Conservation (phyloP, 2,113 vertebrate species). For the Neofelis nebulosa region DNA sequence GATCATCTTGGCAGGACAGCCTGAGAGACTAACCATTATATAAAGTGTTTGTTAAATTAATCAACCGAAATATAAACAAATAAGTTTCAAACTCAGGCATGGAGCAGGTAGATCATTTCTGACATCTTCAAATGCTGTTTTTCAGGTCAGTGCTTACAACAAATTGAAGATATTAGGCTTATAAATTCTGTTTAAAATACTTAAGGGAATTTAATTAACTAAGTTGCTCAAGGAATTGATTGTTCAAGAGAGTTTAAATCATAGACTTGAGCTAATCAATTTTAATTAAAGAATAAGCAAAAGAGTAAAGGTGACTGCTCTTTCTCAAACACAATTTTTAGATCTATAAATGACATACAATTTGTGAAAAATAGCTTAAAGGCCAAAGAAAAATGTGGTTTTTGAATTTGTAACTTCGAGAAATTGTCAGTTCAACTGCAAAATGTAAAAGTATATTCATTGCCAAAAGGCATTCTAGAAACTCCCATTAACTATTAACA, state of each 20-base stretch:
- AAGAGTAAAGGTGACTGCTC: background rate
- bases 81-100: background rate
- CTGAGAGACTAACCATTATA: background rate
- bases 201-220: constrained; percentile 33
- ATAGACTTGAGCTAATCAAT: background rate
- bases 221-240: background rate
- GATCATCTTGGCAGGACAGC: background rate
- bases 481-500: background rate
- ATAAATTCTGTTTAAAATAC: constrained; percentile 35
- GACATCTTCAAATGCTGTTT: background rate
- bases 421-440: background rate
- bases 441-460: background rate
- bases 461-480: constrained; percentile 4
- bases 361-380: background rate
- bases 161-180: background rate
- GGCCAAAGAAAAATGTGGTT: background rate
- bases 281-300: constrained; percentile 19
- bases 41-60: background rate
- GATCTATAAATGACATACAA: constrained; percentile 2
- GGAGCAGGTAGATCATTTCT: background rate
- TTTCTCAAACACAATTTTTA: constrained; percentile 29
- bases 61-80: background rate
- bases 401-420: background rate
- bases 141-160: background rate
- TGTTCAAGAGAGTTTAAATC: constrained; percentile 12